Evolutionary conservation across 2,888 invertebrate genomes (phyloP), one percentile per base, ranked within the genome.

Genomic region (Rhagonycha lutea): DNA sequence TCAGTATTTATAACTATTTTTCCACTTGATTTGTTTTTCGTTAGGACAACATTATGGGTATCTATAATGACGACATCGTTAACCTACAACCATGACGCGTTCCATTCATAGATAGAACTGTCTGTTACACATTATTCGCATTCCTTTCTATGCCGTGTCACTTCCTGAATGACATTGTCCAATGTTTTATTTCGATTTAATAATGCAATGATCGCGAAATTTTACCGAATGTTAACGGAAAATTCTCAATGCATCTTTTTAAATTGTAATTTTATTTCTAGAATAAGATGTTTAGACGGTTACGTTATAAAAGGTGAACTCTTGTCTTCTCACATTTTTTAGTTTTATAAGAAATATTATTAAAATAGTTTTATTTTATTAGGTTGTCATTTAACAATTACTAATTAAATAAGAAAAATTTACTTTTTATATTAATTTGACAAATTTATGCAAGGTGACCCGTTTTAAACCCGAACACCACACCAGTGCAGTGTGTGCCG

Each of bases 31-130:
- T 18, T 61, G 14, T 61, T 61, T 8, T 63, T 63, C 24, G 12
- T 23, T 18, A 14, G 78, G 76, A 71, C 77, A 76, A 69, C 71
- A 29, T 71, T 18, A 18, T 18, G 18, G 18, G 68, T 72, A 69
- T 69, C 32, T 47, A n/a, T 65, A 47, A 79, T 80, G 80, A 80
- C 77, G 80, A 76, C 78, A 79, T 78, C 76, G 70, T 61, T 69
- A 75, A 71, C 79, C 80, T 79, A 80, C 80, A 78, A 68, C 74
- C 71, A 79, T 80, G 80, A 80, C 80, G 80, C 77, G 69, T 73
- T 79, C 77, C 80, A 79, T 80, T 79, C 80, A 79, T 75, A 78
- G 74, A 72, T 75, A 75, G 73, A 74, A 75, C 70, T 72, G 75
- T 72, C 69, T 70, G 70, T 74, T 78, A 75, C 77, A 73, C 77